Base-by-base conservation (phyloP, 1,140 invertebrate species). In the Cyclina sinensis region DNA sequence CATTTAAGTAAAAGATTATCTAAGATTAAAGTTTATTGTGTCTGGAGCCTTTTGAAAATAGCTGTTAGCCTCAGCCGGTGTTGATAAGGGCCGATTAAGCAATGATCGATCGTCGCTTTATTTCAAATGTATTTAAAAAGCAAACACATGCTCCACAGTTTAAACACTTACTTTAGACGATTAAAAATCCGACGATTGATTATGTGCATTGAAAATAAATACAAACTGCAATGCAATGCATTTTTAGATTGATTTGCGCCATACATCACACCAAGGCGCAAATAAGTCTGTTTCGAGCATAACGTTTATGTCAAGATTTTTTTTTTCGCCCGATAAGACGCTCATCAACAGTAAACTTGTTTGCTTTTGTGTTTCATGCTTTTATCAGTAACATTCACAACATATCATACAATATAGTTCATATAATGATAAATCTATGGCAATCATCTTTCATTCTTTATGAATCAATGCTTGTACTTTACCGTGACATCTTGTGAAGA, bases 1-100 rank as follows among this genome's bases (percentile, higher is more conserved):
- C 74, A 54, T 78, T 54, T 78, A n/a, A 78, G 74, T 78, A 78
- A 54, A 35, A 78, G 74, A 78, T 78, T 78, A 78, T 78, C 46
- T 78, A 27, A 78, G 74, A 78, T 78, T 78, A 78, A 78, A 54
- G 74, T 30, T 65, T 54, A 78, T 78, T 78, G 74, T 78, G 74
- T 51, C 74, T 78, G 70, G 39, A 48, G 37, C n/a, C 37, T 74
- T 74, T 62, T 62, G n/a, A 62, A 62, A 62, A 9, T 27, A 14
- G n/a, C 37, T 18, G 74, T 54, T 78, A 46, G 46, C 43, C 74
- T 54, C 27, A 21, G 74, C 30, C 16, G n/a, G 46, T 43, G 43
- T 51, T 78, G 74, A 78, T 78, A 78, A 78, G 30, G 74, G 43
- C 32, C 46, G 65, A 51, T 78, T 51, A 78, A 78, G 27, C n/a